Conservation (phyloP, 1,140 invertebrate genomes). For the Zaprionus africanus region DNA sequence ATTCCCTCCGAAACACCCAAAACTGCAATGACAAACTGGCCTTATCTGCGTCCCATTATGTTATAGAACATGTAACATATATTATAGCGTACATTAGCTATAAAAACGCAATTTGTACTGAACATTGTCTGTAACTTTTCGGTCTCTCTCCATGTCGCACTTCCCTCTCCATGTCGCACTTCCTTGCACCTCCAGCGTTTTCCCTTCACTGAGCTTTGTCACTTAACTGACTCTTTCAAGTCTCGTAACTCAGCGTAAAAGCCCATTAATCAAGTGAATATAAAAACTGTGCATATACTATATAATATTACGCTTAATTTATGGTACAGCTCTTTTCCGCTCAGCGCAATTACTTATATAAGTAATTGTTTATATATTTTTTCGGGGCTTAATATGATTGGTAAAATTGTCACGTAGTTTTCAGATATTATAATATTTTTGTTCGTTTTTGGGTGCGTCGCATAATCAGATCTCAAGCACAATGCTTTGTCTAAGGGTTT, state of each 20-base stretch:
- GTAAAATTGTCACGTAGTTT: conserved; percentile 43
- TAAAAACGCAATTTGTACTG: conserved; percentile 4
- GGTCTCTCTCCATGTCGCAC: neutral
- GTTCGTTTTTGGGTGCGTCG: conserved; percentile 24
- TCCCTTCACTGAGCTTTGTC: neutral
- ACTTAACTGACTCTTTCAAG: conserved; percentile 11
- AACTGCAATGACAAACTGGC: neutral
- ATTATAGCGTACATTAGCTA: neutral
- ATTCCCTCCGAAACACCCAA: neutral
- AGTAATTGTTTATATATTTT: conserved; percentile 32
- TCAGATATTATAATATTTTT: conserved; percentile 1
- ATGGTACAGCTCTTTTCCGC: conserved; percentile 49
- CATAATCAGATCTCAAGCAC: neutral
- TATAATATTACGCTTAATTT: conserved; percentile 38
- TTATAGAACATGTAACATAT: neutral
- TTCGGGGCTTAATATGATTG: conserved; percentile 32
- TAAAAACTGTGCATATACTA: conserved; percentile 33
- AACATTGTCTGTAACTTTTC: neutral
- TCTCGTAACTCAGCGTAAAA: conserved; percentile 39
- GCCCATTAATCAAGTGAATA: conserved; percentile 46
- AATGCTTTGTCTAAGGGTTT: neutral
- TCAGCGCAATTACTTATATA: conserved; percentile 42
- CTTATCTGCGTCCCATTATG: neutral
- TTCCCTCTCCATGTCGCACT: no score
- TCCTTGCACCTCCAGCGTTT: neutral